Evolutionary conservation across 2,888 invertebrate genomes (phyloP), one percentile per base, ranked within the genome.

Genomic region (Cephonodes hylas): DNA sequence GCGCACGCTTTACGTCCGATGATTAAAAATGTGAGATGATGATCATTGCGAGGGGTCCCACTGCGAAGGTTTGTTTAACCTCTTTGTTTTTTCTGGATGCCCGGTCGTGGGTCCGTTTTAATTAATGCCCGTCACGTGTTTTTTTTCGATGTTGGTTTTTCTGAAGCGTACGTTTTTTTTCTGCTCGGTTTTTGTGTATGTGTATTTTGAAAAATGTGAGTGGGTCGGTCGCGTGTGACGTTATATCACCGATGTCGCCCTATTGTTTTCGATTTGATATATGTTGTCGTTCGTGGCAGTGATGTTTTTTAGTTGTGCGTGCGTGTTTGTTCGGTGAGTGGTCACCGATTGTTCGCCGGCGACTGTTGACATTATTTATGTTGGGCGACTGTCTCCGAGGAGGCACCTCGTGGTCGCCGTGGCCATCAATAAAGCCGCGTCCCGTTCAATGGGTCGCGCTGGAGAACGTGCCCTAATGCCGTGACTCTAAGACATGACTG

Each of bases 61-160:
- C 92, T 89, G 91, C 81, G 91, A 85, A 83, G 85, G 91, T 89
- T 89, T 87, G 90, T 88, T 90, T 88, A 86, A 86, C 84, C 82
- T 91, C 89, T 90, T 91, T 91, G 89, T 91, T 91, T 91, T 53
- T 91, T 91, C 87, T 88, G 89, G 79, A 88, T 87, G 87, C 89
- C 88, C 86, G 85, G 85, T 86, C 87, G 88, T 88, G 89, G 89
- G 89, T 90, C 90, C 88, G 85, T 91, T 93, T 93, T 93, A 93
- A 93, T 93, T 93, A 93, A 93, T 93, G 91, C 91, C 89, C 88
- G 89, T 92, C 93, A 92, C 93, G 91, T 89, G 86, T 89, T 90
- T 91, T 91, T 59, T 91, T 91, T 86, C 83, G 81, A 80, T 84
- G 87, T 88, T 85, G 80, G 85, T 86, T 89, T 88, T 85, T 80